Conservation (phyloP, 2,113 vertebrate genomes). For the Xiphophorus couchianus region DNA sequence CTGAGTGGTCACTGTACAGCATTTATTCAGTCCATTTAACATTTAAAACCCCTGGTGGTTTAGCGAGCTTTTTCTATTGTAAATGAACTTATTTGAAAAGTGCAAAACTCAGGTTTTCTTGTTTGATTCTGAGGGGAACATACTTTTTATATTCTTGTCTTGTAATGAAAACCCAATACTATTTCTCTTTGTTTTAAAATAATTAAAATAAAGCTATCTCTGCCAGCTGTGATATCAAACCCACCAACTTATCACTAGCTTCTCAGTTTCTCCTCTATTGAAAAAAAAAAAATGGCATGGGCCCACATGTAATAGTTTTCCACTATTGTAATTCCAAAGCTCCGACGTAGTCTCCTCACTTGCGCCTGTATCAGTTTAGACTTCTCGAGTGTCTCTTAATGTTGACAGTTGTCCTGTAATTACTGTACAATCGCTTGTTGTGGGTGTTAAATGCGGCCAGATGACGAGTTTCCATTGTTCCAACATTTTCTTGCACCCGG, state of each 20-base stretch:
- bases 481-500: constrained; percentile 47
- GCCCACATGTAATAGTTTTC: not conserved
- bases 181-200: not conserved
- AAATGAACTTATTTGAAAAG: too few species aligned
- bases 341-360: not conserved
- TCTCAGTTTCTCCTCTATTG: not conserved
- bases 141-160: constrained; percentile 42
- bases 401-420: constrained; percentile 64
- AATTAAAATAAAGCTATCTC: constrained; percentile 14
- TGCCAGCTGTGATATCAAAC: not conserved
- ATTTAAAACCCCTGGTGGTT: too few species aligned
- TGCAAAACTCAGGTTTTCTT: too few species aligned
- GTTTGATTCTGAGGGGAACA: not conserved
- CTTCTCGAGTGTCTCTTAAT: constrained; percentile 49
- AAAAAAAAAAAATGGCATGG: not conserved
- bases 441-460: constrained; percentile 60
- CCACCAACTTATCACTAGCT: not conserved
- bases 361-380: constrained; percentile 43
- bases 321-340: not conserved
- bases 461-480: constrained; percentile 74
- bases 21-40: too few species aligned
- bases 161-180: constrained; percentile 16
- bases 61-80: too few species aligned
- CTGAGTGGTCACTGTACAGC: too few species aligned
- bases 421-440: constrained; percentile 70